A percentile compares a stretch with the other conserved stretches of the same genome.
Evolutionary conservation across 2,888 invertebrate species (phyloP).

Genomic region (Chesias legatella): DNA sequence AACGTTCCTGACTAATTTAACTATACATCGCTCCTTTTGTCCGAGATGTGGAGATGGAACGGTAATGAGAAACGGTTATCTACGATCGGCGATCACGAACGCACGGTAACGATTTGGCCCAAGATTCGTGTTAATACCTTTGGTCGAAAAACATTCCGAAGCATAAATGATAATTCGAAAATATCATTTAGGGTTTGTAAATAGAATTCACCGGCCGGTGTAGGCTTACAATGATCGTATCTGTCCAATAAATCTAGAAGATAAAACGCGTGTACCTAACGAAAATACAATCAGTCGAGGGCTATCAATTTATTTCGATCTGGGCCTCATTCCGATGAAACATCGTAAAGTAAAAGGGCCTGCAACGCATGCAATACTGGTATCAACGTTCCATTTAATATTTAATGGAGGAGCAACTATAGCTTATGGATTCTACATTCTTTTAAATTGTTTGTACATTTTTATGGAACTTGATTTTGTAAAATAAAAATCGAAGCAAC

Average conservation of each 20-base stretch:
- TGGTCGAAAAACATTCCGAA: background rate
- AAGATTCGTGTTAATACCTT: slow-evolving; percentile 9
- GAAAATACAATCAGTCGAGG: slow-evolving; percentile 43
- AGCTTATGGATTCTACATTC: background rate
- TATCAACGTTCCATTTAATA: slow-evolving; percentile 17
- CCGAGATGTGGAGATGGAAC: slow-evolving; percentile 13
- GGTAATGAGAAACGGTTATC: slow-evolving; percentile 32
- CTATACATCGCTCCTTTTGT: slow-evolving; percentile 53
- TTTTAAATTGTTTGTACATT: slow-evolving; percentile 12
- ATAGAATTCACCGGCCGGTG: slow-evolving; percentile 39
- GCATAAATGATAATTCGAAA: slow-evolving; percentile 7
- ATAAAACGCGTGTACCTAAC: slow-evolving; percentile 51
- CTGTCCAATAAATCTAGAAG: slow-evolving; percentile 73
- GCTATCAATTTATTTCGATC: slow-evolving; percentile 46
- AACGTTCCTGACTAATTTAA: slow-evolving; percentile 75
- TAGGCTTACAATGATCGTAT: slow-evolving; percentile 67
- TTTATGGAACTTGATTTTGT: too few relatives aligned
- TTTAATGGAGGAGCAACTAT: slow-evolving; percentile 1
- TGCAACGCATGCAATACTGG: slow-evolving; percentile 21
- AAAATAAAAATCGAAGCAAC: too few relatives aligned
- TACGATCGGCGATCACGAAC: slow-evolving; percentile 32
- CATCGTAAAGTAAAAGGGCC: slow-evolving; percentile 38
- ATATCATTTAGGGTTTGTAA: slow-evolving; percentile 13
- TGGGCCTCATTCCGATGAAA: slow-evolving; percentile 39
- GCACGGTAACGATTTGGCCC: slow-evolving; percentile 1